A percentile compares a stretch with the other conserved stretches of the same genome.
Evolutionary conservation across 2,888 invertebrate genomes (phyloP).

Genomic region (Lydus trimaculatus): DNA sequence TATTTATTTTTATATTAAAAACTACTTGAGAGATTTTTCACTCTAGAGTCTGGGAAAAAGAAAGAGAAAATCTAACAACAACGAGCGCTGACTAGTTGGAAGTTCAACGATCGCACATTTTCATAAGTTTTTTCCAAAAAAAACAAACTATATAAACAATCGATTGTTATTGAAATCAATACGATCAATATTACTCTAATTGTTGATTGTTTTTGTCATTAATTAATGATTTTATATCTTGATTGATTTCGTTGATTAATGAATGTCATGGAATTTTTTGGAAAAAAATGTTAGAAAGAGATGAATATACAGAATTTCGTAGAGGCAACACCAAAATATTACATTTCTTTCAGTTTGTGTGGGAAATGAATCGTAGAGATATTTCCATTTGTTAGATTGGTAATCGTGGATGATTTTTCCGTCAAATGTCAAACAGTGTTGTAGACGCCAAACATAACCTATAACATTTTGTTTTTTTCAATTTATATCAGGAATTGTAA

Average conservation of each 20-base stretch:
- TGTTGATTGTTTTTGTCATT: neutral
- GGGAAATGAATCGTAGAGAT: slow-evolving; percentile 26
- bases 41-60: slow-evolving; percentile 54
- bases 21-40: slow-evolving; percentile 58
- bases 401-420: neutral
- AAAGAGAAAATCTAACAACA: slow-evolving; percentile 59
- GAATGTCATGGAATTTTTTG: slow-evolving; percentile 45
- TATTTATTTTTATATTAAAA: slow-evolving; percentile 59
- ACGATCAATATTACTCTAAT: neutral
- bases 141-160: neutral
- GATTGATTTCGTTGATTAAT: neutral
- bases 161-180: no score
- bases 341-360: neutral
- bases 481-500: no score
- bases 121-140: neutral
- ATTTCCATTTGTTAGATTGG: slow-evolving; percentile 25
- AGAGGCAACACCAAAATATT: slow-evolving; percentile 35
- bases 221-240: neutral
- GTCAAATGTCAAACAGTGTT: no score
- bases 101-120: slow-evolving; percentile 56
- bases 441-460: no score
- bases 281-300: slow-evolving; percentile 48
- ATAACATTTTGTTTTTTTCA: no score
- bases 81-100: slow-evolving; percentile 37
- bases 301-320: slow-evolving; percentile 39